These are phyloP conservation scores for Piscicola geometra DNA, from an alignment of 2,888 invertebrate genomes.

Conservation along the genomic window DNA sequence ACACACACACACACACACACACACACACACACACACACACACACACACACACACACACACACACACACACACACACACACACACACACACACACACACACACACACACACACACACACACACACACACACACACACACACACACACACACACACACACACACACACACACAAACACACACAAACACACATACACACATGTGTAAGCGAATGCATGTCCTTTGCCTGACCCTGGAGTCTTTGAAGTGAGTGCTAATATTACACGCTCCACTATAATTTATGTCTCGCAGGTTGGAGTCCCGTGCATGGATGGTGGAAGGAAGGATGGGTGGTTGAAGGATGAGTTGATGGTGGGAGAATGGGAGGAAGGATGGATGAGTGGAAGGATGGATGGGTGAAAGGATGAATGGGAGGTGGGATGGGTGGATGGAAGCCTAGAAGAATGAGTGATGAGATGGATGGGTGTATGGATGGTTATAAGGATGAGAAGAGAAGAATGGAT, in stretches of 20 bases:
- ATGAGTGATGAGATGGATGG: too few species aligned
- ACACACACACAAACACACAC: not conserved
- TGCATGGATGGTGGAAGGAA: too few species aligned
- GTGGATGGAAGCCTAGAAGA: too few species aligned
- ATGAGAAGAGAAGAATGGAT: too few species aligned
- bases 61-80: not conserved
- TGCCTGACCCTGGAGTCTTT: not conserved
- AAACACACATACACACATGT: not conserved
- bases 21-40: not conserved
- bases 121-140: not conserved
- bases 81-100: not conserved
- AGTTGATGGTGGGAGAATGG: too few species aligned
- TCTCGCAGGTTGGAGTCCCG: not conserved
- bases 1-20: not conserved
- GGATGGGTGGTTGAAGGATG: too few species aligned
- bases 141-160: not conserved
- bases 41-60: not conserved
- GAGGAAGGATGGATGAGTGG: too few species aligned
- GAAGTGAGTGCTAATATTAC: conserved; percentile 8
- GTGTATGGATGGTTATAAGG: too few species aligned
- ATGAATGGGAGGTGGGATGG: too few species aligned
- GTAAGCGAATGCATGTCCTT: not conserved
- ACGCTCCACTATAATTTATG: conserved; percentile 3
- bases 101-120: not conserved
- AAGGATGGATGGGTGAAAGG: too few species aligned